A percentile compares a stretch with the other conserved stretches of the same genome.
phyloP scores from a whole-genome alignment of 2,797 vertebrate species.

The Scarus forsteni region DNA sequence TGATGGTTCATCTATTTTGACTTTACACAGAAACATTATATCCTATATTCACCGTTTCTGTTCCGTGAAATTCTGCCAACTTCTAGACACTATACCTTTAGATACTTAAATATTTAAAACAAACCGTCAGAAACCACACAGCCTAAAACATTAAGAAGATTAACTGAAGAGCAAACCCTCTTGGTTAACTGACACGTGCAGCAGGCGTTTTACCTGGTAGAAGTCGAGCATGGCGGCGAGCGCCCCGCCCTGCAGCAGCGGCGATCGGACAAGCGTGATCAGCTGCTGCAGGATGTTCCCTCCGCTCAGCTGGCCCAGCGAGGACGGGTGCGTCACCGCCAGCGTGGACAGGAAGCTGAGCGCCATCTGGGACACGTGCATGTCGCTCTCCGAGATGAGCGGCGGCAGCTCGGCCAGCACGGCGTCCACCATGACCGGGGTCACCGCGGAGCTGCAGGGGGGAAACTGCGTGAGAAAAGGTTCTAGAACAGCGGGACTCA shows the following conservation, averaged over 20 bases:
- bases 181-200: no score
- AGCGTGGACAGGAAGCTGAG: constrained; percentile 98
- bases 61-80: no score
- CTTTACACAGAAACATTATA: no score
- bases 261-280: constrained; percentile 94
- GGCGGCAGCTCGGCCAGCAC: constrained; percentile 97
- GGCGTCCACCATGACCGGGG: constrained; percentile 97
- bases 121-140: no score
- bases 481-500: background rate
- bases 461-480: background rate
- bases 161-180: no score
- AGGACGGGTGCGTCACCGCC: constrained; percentile 97
- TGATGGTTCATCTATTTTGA: no score
- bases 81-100: no score
- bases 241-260: constrained; percentile 96
- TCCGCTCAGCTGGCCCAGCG: constrained; percentile 94
- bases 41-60: no score
- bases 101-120: no score
- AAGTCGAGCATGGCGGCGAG: constrained; percentile 98
- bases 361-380: constrained; percentile 99
- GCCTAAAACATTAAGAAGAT: no score
- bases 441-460: constrained; percentile 81
- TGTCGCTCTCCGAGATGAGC: constrained; percentile 98
- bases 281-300: constrained; percentile 95
- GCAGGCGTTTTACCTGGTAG: constrained; percentile 86